These are phyloP conservation scores for Troglohyphantes excavatus DNA, from an alignment of 2,888 invertebrate species.

Conservation along the genomic window DNA sequence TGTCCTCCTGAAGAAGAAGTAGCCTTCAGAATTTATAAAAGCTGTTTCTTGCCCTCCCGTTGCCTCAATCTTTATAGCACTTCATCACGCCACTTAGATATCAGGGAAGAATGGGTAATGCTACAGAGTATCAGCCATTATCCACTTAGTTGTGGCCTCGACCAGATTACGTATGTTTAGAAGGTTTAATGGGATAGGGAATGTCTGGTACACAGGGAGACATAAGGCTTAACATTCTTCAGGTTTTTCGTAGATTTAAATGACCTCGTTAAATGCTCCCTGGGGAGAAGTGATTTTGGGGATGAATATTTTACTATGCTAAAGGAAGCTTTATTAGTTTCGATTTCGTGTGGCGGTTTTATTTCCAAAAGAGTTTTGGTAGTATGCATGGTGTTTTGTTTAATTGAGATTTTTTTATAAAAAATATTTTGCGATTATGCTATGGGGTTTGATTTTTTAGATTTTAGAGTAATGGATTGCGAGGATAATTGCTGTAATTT, in stretches of 20 bases:
- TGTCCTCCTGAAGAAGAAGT: constrained; percentile 35
- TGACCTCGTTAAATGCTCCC: constrained; percentile 26
- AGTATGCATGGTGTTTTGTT: too few species aligned
- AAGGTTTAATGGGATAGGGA: constrained; percentile 50
- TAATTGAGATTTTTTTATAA: too few species aligned
- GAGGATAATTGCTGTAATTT: too few species aligned
- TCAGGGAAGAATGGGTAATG: constrained; percentile 51
- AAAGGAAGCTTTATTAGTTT: too few species aligned
- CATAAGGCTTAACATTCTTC: constrained; percentile 7
- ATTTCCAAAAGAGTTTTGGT: too few species aligned
- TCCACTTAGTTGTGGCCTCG: constrained; percentile 44
- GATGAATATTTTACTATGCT: constrained; percentile 35
- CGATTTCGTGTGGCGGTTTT: too few species aligned
- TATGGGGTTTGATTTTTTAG: too few species aligned
- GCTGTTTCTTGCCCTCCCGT: constrained; percentile 7
- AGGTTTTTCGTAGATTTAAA: neutral
- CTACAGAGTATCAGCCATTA: constrained; percentile 43
- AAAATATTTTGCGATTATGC: too few species aligned
- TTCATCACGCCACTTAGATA: constrained; percentile 71
- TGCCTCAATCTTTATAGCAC: constrained; percentile 54
- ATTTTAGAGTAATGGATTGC: too few species aligned
- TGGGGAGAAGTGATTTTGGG: constrained; percentile 6
- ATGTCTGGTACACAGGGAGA: constrained; percentile 9
- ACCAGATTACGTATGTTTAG: constrained; percentile 50
- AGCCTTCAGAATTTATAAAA: constrained; percentile 5